phyloP scores from a whole-genome alignment of 2,113 vertebrate genomes.

The Chlorodrepanis virens region DNA sequence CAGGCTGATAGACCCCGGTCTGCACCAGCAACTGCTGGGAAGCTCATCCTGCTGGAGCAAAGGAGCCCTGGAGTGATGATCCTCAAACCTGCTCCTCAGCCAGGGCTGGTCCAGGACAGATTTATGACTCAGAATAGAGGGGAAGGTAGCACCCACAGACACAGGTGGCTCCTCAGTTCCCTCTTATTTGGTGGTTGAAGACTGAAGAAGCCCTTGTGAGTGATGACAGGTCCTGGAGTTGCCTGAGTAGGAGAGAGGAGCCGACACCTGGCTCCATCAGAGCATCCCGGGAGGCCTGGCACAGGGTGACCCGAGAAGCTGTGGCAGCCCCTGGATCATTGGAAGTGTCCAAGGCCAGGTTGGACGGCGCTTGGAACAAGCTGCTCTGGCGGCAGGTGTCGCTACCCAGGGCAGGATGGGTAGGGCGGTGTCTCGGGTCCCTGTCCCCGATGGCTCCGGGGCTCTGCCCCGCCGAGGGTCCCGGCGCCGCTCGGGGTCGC shows the following conservation, averaged over 20 bases:
- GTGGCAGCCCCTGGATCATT: not conserved
- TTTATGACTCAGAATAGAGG: fast-evolving
- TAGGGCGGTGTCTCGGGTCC: no score
- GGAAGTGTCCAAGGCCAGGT: not conserved
- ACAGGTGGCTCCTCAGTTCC: not conserved
- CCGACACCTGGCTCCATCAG: not conserved
- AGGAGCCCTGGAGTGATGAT: not conserved
- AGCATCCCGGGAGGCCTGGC: not conserved
- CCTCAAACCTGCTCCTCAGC: not conserved
- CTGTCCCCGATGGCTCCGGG: not conserved
- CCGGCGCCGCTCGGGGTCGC: not conserved
- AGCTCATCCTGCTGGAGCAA: fast-evolving
- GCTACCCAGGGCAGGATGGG: not conserved
- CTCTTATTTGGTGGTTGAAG: not conserved
- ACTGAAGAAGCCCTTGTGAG: not conserved
- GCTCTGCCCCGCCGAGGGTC: not conserved
- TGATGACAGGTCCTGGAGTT: not conserved
- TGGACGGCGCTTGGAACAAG: not conserved
- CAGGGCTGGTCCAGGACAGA: no score
- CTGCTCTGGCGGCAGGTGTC: not conserved
- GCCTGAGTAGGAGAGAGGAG: not conserved
- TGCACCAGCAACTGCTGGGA: not conserved
- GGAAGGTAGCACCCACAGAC: no score
- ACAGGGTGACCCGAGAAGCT: not conserved
- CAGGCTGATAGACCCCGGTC: not conserved